Percentiles rank a stretch among this genome's conserved stretches.
Evolutionary conservation across 2,888 invertebrate genomes (phyloP).

Genomic region (Lepidocyrtinus sp.): DNA sequence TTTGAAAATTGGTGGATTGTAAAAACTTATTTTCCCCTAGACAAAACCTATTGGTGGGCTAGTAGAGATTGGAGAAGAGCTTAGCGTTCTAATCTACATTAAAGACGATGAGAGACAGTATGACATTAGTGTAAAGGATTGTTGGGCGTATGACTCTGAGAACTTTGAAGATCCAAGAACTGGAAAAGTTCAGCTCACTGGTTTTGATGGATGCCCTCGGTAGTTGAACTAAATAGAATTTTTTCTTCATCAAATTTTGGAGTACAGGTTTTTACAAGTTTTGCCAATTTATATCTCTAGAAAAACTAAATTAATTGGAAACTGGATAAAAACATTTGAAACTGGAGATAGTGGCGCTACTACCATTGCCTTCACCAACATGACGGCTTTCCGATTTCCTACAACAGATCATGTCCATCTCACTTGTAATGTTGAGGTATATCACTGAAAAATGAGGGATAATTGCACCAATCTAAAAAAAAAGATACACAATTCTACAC

Average conservation of each 20-base stretch:
- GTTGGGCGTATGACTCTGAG: conserved; percentile 81
- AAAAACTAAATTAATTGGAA: conserved; percentile 79
- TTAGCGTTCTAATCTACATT: conserved; percentile 81
- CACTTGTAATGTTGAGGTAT: conserved; percentile 83
- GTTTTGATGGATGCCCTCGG: conserved; percentile 80
- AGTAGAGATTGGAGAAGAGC: conserved; percentile 81
- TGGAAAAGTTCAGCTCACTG: conserved; percentile 79
- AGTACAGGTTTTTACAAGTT: not conserved
- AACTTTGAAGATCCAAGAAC: conserved; percentile 77
- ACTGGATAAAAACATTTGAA: conserved; percentile 78
- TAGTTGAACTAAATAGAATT: too few species aligned
- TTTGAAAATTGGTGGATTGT: too few species aligned
- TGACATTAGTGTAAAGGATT: conserved; percentile 81
- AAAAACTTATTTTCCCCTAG: conserved; percentile 72
- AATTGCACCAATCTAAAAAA: not conserved
- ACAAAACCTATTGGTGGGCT: conserved; percentile 77
- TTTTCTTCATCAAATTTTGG: too few species aligned
- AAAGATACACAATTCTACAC: not conserved
- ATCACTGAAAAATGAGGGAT: conserved; percentile 25
- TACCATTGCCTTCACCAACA: conserved; percentile 79
- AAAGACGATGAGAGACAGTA: conserved; percentile 79
- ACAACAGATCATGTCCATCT: conserved; percentile 82
- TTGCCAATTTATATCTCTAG: conserved; percentile 74
- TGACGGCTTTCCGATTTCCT: conserved; percentile 83
- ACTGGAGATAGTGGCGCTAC: conserved; percentile 78